Evolutionary conservation across 2,888 invertebrate species (phyloP).

Genomic region (Cheilosia pagana): DNA sequence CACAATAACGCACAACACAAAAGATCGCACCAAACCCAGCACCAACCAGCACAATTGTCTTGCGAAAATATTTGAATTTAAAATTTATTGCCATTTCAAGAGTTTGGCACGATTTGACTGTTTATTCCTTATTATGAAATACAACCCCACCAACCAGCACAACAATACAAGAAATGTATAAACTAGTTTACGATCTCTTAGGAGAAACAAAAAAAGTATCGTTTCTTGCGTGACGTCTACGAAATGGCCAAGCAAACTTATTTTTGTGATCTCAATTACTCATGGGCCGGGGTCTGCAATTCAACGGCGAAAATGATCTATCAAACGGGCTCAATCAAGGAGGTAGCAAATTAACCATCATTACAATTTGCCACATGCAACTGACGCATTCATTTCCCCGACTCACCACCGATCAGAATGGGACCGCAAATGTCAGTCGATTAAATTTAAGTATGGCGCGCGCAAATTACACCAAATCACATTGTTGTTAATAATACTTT

Average conservation of each 20-base stretch:
- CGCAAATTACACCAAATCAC: slow-evolving; percentile 24
- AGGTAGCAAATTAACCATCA: slow-evolving; percentile 41
- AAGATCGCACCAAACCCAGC: neutral
- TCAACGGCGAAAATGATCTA: slow-evolving; percentile 16
- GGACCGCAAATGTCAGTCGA: slow-evolving; percentile 6
- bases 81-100: slow-evolving; percentile 43
- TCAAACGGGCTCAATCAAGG: slow-evolving; percentile 32
- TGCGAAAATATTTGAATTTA: slow-evolving; percentile 59
- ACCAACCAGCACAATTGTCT: slow-evolving; percentile 22
- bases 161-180: slow-evolving; percentile 3
- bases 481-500: slow-evolving; percentile 6
- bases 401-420: neutral
- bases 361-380: slow-evolving; percentile 35
- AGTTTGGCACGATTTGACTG: slow-evolving; percentile 39
- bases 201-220: slow-evolving; percentile 18
- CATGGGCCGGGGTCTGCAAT: neutral
- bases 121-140: slow-evolving; percentile 35
- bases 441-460: neutral
- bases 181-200: slow-evolving; percentile 48
- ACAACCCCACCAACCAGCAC: slow-evolving; percentile 5
- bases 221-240: slow-evolving; percentile 40
- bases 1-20: slow-evolving; percentile 5
- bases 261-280: slow-evolving; percentile 25
- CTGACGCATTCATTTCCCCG: slow-evolving; percentile 19
- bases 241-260: slow-evolving; percentile 24